Percentiles rank a stretch among this genome's conserved stretches.
These are phyloP conservation scores for Agonopterix alstromeriana DNA, from an alignment of 2,888 invertebrate species.

Conservation along the genomic window DNA sequence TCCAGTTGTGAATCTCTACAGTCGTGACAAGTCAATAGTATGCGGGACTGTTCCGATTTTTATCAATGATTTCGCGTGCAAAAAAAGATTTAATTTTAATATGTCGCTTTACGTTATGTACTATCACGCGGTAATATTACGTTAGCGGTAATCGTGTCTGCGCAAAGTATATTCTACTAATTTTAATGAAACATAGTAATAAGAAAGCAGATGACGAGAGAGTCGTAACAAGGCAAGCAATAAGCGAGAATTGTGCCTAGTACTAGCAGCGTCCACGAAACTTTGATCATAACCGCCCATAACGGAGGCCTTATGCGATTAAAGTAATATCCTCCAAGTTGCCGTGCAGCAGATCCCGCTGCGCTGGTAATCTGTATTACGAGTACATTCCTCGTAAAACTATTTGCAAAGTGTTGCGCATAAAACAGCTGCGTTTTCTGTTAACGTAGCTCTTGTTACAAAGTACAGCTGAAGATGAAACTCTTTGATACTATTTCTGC, in stretches of 20 bases:
- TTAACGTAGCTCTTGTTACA: slow-evolving; percentile 2
- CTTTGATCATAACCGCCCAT: slow-evolving; percentile 25
- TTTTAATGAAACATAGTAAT: no score
- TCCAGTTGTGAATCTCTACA: no score
- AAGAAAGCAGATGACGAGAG: no score
- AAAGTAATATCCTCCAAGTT: slow-evolving; percentile 49
- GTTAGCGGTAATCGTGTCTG: no score
- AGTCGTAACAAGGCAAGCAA: slow-evolving; percentile 22
- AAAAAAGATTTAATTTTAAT: no score
- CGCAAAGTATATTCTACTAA: no score
- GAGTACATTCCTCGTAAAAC: slow-evolving; percentile 29
- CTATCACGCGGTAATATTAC: no score
- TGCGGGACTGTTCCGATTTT: no score
- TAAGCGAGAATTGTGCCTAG: slow-evolving; percentile 34
- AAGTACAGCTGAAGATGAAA: background rate
- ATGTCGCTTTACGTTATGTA: no score
- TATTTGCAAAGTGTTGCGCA: slow-evolving; percentile 30
- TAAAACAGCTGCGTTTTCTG: slow-evolving; percentile 9
- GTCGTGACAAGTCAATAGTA: no score
- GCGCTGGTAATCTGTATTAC: slow-evolving; percentile 33
- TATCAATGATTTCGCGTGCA: no score
- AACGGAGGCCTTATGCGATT: slow-evolving; percentile 52
- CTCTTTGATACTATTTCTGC: no score
- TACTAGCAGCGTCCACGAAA: slow-evolving; percentile 2
- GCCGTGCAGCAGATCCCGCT: slow-evolving; percentile 17